Conservation (phyloP, 2,113 vertebrate species). For the Rhegmatorhina hoffmannsi region DNA sequence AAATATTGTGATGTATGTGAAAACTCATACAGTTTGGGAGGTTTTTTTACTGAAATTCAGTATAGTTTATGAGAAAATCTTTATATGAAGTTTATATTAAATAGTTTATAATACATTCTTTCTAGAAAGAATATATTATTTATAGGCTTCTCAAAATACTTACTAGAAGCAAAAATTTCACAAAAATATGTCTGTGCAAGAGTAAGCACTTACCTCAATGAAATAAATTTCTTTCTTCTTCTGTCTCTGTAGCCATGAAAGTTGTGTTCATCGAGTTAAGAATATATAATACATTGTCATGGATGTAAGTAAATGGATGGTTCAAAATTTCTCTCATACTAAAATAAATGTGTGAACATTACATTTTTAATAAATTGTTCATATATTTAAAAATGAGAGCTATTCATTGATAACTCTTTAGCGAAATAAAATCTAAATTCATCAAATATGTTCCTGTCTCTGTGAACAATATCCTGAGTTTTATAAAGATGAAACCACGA, state of each 20-base stretch:
- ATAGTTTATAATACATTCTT: not conserved
- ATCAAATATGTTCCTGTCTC: not conserved
- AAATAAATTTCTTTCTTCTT: not conserved
- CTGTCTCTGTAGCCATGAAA: not conserved
- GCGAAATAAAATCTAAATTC: constrained; percentile 12
- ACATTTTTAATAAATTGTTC: not conserved
- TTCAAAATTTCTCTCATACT: not conserved
- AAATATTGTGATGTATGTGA: not conserved
- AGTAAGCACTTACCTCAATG: not conserved
- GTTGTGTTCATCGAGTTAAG: not conserved
- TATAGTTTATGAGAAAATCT: not conserved
- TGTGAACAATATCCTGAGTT: not conserved
- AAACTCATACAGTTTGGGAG: not conserved
- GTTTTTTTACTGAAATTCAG: not conserved
- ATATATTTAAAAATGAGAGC: not conserved
- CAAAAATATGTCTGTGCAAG: not conserved
- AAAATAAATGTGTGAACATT: constrained; percentile 1
- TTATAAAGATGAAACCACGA: not conserved
- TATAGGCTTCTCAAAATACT: not conserved
- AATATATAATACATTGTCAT: not conserved
- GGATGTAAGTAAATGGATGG: not conserved
- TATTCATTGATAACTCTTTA: not conserved
- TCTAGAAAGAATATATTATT: not conserved
- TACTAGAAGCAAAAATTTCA: not conserved
- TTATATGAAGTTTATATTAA: not conserved